phyloP scores from a whole-genome alignment of 1,140 invertebrate genomes.

The Diachasma alloeum region DNA sequence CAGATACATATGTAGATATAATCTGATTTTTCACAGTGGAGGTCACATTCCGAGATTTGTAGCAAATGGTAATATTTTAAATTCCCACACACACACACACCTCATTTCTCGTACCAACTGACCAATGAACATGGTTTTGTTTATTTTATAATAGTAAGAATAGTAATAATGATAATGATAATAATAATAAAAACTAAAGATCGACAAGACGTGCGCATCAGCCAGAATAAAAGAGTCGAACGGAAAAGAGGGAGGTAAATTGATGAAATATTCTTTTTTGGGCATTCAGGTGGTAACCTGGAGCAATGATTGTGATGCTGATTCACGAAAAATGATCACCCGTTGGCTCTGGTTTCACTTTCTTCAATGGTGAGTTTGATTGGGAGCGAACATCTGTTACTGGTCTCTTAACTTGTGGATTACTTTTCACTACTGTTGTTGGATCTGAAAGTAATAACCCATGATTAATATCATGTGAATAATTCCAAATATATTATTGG shows the following conservation, averaged over 20 bases:
- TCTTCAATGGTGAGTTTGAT: conserved; percentile 56
- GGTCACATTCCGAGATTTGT: background rate
- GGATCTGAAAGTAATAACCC: conserved; percentile 48
- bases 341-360: conserved; percentile 55
- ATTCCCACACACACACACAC: too few species aligned
- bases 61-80: too few species aligned
- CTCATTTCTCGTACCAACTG: too few species aligned
- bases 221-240: background rate
- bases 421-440: conserved; percentile 57
- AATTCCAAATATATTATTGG: too few species aligned
- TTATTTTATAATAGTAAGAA: background rate
- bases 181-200: background rate
- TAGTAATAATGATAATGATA: background rate
- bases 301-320: conserved; percentile 34
- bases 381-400: conserved; percentile 51
- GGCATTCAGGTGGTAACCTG: background rate
- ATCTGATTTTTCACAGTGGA: background rate
- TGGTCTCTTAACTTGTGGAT: conserved; percentile 59
- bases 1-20: background rate
- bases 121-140: too few species aligned
- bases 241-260: background rate
- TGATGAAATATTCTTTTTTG: background rate
- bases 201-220: background rate
- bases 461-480: too few species aligned
- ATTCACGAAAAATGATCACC: conserved; percentile 63